Base-by-base conservation (phyloP, 2,888 invertebrate species). In the Cremastobaeus sp. region DNA sequence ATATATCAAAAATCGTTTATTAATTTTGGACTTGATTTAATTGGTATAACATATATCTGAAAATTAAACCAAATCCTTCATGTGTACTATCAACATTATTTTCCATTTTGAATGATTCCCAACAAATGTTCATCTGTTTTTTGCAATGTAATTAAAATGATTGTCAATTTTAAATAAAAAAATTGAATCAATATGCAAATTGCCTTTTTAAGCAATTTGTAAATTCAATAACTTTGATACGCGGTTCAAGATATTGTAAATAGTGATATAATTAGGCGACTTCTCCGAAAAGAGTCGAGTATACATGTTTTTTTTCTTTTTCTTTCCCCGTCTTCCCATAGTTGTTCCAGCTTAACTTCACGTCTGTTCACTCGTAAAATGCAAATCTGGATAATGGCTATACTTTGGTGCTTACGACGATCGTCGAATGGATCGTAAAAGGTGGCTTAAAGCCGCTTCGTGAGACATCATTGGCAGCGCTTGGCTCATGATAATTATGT, bases 371-470 rank as follows among this genome's bases (percentile, higher is more conserved):
- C 79, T 82, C 82, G 79, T 83, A 83, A 82, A 83, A 83, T 83
- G 84, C 81, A 84, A 83, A 84, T 83, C 74, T 77, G 50, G 70
- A 78, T 83, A 83, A 84, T 80, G 79, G 76, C 73, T 65, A 75
- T 80, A 78, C 79, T 72, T 78, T 78, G 69, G 74, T 59, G 76
- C 77, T 78, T 75, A 79, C 79, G 75, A 73, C 57, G 78, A 77
- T 78, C 77, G 77, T 79, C 76, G 76, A 79, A 81, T 82, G 77
- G 78, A 76, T 83, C 82, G 79, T 83, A 82, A 83, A 83, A 78
- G 71, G 68, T 68, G 64, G 69, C 74, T 74, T 68, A 76, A 70
- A 76, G 68, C 64, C 66, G 59, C 48, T 64, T 54, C 47, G 41
- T 70, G 55, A 37, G 65, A 65, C 52, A 64, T 41, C 68, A 62